Evolutionary conservation across 2,888 invertebrate genomes (phyloP).

Genomic region (Microctonus aethiopoides): DNA sequence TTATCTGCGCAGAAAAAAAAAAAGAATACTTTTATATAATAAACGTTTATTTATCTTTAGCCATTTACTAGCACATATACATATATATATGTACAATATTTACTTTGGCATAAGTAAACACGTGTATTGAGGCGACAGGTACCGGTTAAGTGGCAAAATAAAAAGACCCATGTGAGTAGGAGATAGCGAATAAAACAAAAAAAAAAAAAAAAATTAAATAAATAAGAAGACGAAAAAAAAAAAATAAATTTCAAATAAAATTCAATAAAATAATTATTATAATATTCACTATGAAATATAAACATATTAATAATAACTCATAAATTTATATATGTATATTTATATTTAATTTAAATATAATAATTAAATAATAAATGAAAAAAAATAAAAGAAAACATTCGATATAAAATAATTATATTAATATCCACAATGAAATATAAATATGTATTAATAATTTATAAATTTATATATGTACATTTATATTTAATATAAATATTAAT

Average conservation of each 20-base stretch:
- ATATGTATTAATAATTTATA: no score
- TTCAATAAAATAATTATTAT: no score
- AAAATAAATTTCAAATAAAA: neutral
- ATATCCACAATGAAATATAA: no score
- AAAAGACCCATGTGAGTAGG: neutral
- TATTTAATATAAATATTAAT: no score
- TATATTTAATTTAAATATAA: no score
- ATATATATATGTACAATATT: conserved; percentile 51
- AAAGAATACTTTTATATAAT: neutral
- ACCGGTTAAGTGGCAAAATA: conserved; percentile 49
- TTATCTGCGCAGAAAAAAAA: neutral
- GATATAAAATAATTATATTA: no score
- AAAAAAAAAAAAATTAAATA: neutral
- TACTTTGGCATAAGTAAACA: conserved; percentile 57
- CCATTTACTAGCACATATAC: conserved; percentile 53
- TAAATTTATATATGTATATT: no score
- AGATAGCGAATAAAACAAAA: conserved; percentile 9
- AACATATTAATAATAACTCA: no score
- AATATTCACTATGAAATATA: no score
- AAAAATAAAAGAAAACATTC: no score
- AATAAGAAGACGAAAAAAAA: neutral
- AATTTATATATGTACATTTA: no score
- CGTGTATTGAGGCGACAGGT: conserved; percentile 51
- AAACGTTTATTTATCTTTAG: conserved; percentile 58
- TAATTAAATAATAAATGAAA: no score